phyloP scores from a whole-genome alignment of 2,797 vertebrate genomes.

The Sandelia bainsii region DNA sequence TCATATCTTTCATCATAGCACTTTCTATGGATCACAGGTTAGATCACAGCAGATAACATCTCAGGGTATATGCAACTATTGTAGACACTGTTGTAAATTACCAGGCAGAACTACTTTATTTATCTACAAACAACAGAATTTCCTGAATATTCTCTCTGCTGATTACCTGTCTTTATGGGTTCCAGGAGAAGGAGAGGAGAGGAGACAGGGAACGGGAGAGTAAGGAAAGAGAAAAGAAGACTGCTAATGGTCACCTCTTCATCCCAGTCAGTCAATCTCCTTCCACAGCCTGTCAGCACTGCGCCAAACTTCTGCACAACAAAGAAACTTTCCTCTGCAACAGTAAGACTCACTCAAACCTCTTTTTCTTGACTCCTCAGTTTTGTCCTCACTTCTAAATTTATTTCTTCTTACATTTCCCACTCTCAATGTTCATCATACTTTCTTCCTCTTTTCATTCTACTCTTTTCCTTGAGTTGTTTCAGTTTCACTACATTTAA shows the following conservation, averaged over 20 bases:
- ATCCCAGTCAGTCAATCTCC: slow-evolving; percentile 74
- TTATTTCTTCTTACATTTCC: not conserved
- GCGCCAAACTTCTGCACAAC: slow-evolving; percentile 85
- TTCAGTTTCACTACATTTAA: not conserved
- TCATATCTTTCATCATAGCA: no score
- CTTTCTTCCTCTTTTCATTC: not conserved
- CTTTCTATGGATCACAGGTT: no score
- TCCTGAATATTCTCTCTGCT: not conserved
- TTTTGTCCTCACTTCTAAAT: not conserved
- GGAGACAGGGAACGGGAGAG: slow-evolving; percentile 89
- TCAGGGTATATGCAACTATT: no score
- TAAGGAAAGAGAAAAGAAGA: slow-evolving; percentile 91
- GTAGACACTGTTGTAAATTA: no score
- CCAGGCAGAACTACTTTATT: no score
- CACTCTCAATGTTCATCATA: no score
- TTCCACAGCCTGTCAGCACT: slow-evolving; percentile 86
- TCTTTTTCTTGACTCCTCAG: not conserved
- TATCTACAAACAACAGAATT: not conserved
- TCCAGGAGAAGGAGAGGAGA: slow-evolving; percentile 89
- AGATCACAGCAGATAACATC: no score
- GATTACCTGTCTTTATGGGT: slow-evolving; percentile 1
- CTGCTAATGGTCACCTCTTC: slow-evolving; percentile 86
- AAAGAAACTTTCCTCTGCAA: slow-evolving; percentile 89
- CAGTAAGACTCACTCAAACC: slow-evolving; percentile 78
- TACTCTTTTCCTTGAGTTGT: not conserved